Base-by-base conservation (phyloP, 2,888 invertebrate genomes). In the Ectemnius continuus region DNA sequence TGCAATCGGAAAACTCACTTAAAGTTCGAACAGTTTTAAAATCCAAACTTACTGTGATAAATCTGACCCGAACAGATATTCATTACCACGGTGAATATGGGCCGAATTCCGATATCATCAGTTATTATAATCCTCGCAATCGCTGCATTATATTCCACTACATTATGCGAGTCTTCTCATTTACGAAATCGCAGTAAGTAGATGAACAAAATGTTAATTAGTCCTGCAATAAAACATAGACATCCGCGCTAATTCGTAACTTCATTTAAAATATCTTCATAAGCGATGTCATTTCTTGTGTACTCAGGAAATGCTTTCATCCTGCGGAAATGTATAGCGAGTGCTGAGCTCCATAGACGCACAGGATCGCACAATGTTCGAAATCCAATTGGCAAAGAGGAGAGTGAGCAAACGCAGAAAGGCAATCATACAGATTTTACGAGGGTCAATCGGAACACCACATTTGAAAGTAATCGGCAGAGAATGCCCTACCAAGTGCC, bases 251-350 rank as follows among this genome's bases (percentile, higher is more conserved):
- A 18, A n/a, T 8, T 26, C 1, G 14, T 59, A 4, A 45, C 82
- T 56, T 66, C 72, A 73, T 78, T 77, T 57, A 75, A 79, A 62
- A 45, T 65, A 67, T 72, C 70, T 65, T 61, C 11, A 48, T 45
- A n/a, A 6, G 52, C 28, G 47, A 28, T 4, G 59, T 5, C 23
- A 11, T 46, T 18, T 46, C 36, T 5, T 52, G 4, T 52, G 11
- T 61, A 63, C 61, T 8, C 60, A 89, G 89, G 78, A 78, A 83
- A 87, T 67, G 88, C 87, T 75, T 90, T 84, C 62, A 84, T 90
- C 73, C 74, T 90, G 14, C 86, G 85, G 28, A 90, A 86, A 73
- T 90, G 90, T 67, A 87, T 83, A 70, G 89, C 90, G 59, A 90
- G 85, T 28, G 89, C 85, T 4, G 85, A 90, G 70, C 81, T 90